phyloP scores from a whole-genome alignment of 64 coral and sea anemone species.

The Actinia equina region DNA sequence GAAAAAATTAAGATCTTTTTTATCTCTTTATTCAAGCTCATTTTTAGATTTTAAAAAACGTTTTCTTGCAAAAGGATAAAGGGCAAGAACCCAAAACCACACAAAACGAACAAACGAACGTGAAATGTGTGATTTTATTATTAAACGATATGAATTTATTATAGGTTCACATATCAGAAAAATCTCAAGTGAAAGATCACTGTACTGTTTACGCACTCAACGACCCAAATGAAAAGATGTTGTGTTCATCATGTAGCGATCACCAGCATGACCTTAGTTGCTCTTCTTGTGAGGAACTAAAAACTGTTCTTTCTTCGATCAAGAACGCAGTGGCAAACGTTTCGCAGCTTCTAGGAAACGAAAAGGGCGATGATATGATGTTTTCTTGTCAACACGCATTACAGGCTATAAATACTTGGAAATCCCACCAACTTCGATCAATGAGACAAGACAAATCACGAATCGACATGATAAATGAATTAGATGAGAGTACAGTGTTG shows the following conservation, averaged over 20 bases:
- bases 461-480: not conserved
- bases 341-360: not conserved
- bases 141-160: not conserved
- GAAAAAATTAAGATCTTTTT: too few species aligned
- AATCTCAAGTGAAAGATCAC: constrained; percentile 5
- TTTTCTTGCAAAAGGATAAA: too few species aligned
- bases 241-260: not conserved
- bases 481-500: not conserved
- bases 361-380: not conserved
- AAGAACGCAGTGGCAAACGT: not conserved
- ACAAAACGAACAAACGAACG: too few species aligned
- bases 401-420: not conserved
- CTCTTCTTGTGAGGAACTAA: constrained; percentile 8
- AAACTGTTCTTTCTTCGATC: not conserved
- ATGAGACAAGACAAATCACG: not conserved
- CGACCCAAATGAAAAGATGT: constrained; percentile 9
- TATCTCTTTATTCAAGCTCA: too few species aligned
- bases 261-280: not conserved
- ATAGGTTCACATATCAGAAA: constrained; percentile 18
- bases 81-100: too few species aligned
- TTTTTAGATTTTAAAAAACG: too few species aligned
- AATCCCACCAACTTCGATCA: not conserved
- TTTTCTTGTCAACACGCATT: not conserved
- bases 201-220: constrained; percentile 17
- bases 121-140: too few species aligned